Percentiles rank a stretch among this genome's conserved stretches.
These are phyloP conservation scores for Mustela lutreola DNA, from an alignment of 2,113 vertebrate genomes.

Conservation along the genomic window DNA sequence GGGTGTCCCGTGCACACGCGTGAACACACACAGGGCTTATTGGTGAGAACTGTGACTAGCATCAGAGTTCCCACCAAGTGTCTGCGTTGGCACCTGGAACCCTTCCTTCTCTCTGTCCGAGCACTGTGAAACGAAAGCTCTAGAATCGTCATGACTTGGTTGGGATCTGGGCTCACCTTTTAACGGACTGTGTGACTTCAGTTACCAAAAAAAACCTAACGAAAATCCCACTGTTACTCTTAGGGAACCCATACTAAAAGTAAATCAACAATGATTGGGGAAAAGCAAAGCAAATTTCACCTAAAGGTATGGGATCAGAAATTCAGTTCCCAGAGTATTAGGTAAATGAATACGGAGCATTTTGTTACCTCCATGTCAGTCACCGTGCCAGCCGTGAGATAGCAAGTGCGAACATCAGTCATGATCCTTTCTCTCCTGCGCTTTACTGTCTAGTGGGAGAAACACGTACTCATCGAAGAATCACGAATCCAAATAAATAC, in stretches of 20 bases:
- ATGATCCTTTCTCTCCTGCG: background rate
- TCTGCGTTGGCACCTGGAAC: accelerated
- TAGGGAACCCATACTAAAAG: background rate
- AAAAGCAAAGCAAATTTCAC: background rate
- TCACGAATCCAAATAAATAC: background rate
- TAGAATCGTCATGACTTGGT: background rate
- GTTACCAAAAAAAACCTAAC: background rate
- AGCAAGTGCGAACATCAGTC: accelerated
- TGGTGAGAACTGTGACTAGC: background rate
- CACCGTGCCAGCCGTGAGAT: background rate
- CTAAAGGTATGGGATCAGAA: background rate
- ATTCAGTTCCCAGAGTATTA: background rate
- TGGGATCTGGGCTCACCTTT: background rate
- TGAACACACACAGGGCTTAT: background rate
- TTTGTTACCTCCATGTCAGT: background rate
- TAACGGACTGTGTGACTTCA: background rate
- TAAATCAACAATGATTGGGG: background rate
- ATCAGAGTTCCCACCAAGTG: background rate
- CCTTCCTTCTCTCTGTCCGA: background rate
- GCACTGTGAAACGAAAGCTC: background rate
- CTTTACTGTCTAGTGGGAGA: background rate
- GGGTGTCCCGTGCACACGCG: accelerated
- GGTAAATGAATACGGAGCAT: too few species aligned
- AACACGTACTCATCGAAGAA: background rate
- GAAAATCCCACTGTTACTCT: background rate